Base-by-base conservation (phyloP, 2,113 vertebrate species). In the Myodes glareolus region DNA sequence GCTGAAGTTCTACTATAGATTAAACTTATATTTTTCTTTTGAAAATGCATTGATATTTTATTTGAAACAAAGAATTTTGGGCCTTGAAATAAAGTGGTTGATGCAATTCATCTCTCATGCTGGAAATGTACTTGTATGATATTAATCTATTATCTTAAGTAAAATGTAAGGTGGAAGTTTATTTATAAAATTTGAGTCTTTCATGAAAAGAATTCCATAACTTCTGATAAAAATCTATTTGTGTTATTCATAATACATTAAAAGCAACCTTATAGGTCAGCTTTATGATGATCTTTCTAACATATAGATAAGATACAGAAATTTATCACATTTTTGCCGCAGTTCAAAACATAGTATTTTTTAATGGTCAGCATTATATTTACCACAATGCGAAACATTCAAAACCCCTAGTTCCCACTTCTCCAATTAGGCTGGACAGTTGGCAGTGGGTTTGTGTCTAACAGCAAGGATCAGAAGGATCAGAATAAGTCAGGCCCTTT, bases 401-500 rank as follows among this genome's bases (percentile, higher is more conserved):
- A 5, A 76, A 72, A 63, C 7, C 31, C 82, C 61, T 27, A 45
- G 63, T 25, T 1, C 50, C 16, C 9, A 13, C 61, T 17, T 12
- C 10, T 33, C 7, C 33, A 88, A 3, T 82, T 52, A 61, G 36
- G 25, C 42, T 21, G 19, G 50, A 33, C 17, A 33, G 9, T 39
- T 17, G 75, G 45, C 31, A 45, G 14, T 3, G 14, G 7, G 23
- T 73, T 1, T 5, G 16, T 27, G 19, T 7, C 73, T 8, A 19
- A 8, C 12, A 1, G 17, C 4, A 50, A 45, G 27, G 27, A 5
- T 19, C 11, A 50, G 11, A 61, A 13, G 3, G 5, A 1, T 14
- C 6, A 23, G 72, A 65, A 45, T 45, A 42, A 61, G 58, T 50
- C 7, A 21, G 13, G 13, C 27, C 25, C 1, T 1, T 11, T 17